Base-by-base conservation (phyloP, 2,888 invertebrate genomes). In the Liposcelis brunnea region DNA sequence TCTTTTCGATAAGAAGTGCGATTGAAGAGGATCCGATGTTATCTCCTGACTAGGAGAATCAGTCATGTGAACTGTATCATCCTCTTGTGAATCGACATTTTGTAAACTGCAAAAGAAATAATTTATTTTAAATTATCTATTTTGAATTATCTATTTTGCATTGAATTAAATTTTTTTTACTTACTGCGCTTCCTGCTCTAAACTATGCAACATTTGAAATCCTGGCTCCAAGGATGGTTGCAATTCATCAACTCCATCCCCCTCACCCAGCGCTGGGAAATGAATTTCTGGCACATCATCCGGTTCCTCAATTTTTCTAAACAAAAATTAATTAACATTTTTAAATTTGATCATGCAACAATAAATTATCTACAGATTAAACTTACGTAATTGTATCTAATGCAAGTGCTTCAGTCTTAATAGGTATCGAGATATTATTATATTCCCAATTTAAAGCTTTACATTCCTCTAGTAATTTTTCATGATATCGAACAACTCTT, bases 141-240 rank as follows among this genome's bases (percentile, higher is more conserved):
- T 38, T 45, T 37, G 36, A 36, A 10, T 10, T 32, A 32, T n/a
- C n/a, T 10, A 32, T 32, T 10, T 32, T 32, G 10, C n/a, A 10
- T 32, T 32, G 10, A 32, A 32, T 32, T 32, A 10, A 35, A 19
- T 40, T 19, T 21, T 18, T 7, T 40, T 18, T 16, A 18, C 57
- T 57, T 58, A 63, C 60, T 63, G 61, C 50, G 69, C 70, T 45
- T 74, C 74, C 53, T 74, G 74, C 54, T 75, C 75, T 44, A 75
- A 60, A 49, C 70, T 75, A 44, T 75, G 74, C 47, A 73, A 61
- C 75, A 75, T 75, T 59, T 75, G 74, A 55, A 74, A 75, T 1
- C 75, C 75, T 31, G 75, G 71, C 54, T 74, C 74, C 31, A 75
- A 59, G 8, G 74, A 73, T 1, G 73, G 72, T 26, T 48, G 49